These are phyloP conservation scores for Episyrphus balteatus DNA, from an alignment of 1,140 invertebrate species.

Conservation along the genomic window DNA sequence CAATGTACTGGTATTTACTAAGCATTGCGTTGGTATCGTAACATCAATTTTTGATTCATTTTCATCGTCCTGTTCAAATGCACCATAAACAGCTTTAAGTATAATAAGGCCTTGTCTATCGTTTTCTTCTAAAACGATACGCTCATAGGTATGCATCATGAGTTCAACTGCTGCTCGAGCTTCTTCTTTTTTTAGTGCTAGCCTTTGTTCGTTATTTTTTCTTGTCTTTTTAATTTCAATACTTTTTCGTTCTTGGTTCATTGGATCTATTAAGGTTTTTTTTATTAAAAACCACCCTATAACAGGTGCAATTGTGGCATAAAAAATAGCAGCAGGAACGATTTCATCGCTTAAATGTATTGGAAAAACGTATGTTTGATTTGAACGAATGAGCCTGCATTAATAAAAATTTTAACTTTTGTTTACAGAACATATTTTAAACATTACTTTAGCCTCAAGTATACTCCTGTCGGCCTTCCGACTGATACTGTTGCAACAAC, in stretches of 20 bases:
- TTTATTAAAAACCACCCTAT: slow-evolving; percentile 71
- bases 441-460: slow-evolving; percentile 71
- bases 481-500: slow-evolving; percentile 72
- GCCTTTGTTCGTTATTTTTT: slow-evolving; percentile 57
- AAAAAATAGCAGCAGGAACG: slow-evolving; percentile 79
- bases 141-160: slow-evolving; percentile 72
- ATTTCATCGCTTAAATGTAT: slow-evolving; percentile 86
- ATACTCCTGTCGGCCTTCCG: slow-evolving; percentile 77
- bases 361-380: slow-evolving; percentile 80
- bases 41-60: slow-evolving; percentile 66
- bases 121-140: slow-evolving; percentile 66
- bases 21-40: slow-evolving; percentile 83
- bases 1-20: slow-evolving; percentile 83
- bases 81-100: slow-evolving; percentile 72
- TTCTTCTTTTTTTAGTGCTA: slow-evolving; percentile 69
- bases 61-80: slow-evolving; percentile 39
- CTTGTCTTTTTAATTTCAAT: slow-evolving; percentile 63
- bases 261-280: slow-evolving; percentile 78
- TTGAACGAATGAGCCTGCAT: slow-evolving; percentile 67
- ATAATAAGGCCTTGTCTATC: slow-evolving; percentile 74
- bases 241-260: slow-evolving; percentile 62
- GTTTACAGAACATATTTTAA: background rate
- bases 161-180: slow-evolving; percentile 75
- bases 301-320: slow-evolving; percentile 79
- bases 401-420: background rate